Percentiles rank a stretch among this genome's conserved stretches.
Evolutionary conservation across 1,140 invertebrate genomes (phyloP).

Genomic region (Pseudoatta argentina): DNA sequence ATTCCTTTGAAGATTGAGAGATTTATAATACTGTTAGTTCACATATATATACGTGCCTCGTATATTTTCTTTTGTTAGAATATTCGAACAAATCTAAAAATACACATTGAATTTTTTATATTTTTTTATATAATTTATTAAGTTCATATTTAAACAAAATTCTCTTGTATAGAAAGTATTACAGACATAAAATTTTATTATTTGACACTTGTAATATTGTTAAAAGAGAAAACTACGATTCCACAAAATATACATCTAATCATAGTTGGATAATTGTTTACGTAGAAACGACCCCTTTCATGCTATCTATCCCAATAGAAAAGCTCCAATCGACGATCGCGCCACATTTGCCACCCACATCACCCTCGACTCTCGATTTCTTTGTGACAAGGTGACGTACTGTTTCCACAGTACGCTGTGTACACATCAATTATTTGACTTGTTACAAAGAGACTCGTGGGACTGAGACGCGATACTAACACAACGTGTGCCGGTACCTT

Average conservation of each 20-base stretch:
- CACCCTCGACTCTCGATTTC: slow-evolving; percentile 52
- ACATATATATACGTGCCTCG: neutral
- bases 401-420: slow-evolving; percentile 46
- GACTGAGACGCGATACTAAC: slow-evolving; percentile 47
- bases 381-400: slow-evolving; percentile 50
- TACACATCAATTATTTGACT: slow-evolving; percentile 62
- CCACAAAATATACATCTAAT: slow-evolving; percentile 18
- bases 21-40: neutral
- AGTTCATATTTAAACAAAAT: neutral
- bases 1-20: neutral
- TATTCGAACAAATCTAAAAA: neutral
- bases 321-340: slow-evolving; percentile 37
- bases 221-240: neutral
- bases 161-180: neutral
- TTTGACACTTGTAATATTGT: neutral
- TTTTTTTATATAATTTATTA: neutral
- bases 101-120: neutral
- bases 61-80: neutral
- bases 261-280: slow-evolving; percentile 31
- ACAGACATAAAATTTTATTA: neutral
- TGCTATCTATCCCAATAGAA: neutral
- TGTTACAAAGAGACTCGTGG: slow-evolving; percentile 61
- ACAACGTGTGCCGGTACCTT: slow-evolving; percentile 19
- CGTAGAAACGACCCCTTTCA: slow-evolving; percentile 3
- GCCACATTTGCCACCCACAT: slow-evolving; percentile 37